Base-by-base conservation (phyloP, 1,140 invertebrate genomes). In the Drosophila kepulauana region DNA sequence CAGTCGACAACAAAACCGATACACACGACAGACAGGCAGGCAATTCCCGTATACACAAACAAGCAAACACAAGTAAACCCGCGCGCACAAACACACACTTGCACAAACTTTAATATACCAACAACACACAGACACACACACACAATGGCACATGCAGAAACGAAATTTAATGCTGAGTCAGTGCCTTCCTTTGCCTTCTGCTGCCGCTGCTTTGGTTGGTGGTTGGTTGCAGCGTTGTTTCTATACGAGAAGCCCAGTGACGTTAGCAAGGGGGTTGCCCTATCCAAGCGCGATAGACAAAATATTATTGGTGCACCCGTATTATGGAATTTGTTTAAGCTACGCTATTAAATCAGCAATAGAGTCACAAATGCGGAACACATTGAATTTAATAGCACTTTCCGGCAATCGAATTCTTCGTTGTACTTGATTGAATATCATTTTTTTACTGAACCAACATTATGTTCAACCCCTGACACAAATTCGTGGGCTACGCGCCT, bases 171-270 rank as follows among this genome's bases (percentile, higher is more conserved):
- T 75, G 71, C 66, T 74, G 67, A 75, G 63, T 75, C 75, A 72
- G 70, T 58, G 58, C 51, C 65, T 64, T 52, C 65, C 54, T 78
- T 81, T 77, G 77, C 73, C 56, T 89, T 81, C 80, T 89, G 85
- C 85, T 84, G 82, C 81, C 82, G 75, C 75, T 48, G 82, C 84
- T 84, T 84, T 84, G 85, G 82, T 89, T 80, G 86, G 80, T 89
- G 79, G 85, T 79, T 75, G 75, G 63, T 72, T 69, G 68, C 71
- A 59, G 69, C 75, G 51, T 43, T 58, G 69, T 71, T 82, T 76
- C 79, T 76, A 64, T 69, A 69, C 71, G 71, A 69, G 20, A 54
- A 69, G 62, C 7, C 41, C 71, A 74, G 71, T 41, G 65, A 3
- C 65, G 71, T 41, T 8, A 25, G 57, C 41, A 28, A 13, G 11